Percentiles rank a stretch among this genome's conserved stretches.
phyloP scores from a whole-genome alignment of 1,140 invertebrate species.

The Rhagoletis pomonella region DNA sequence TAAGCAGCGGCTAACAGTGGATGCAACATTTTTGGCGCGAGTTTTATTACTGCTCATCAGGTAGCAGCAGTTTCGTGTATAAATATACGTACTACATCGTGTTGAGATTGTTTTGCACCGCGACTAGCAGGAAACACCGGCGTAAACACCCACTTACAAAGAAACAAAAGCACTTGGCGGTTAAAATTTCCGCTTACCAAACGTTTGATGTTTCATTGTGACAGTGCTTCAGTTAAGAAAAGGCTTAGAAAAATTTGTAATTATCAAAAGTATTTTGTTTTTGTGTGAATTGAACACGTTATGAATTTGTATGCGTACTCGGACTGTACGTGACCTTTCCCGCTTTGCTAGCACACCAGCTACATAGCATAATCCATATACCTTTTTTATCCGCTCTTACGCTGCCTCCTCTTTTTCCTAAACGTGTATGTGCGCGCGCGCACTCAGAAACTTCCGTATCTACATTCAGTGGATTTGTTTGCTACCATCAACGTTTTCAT shows the following conservation, averaged over 20 bases:
- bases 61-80: background rate
- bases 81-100: background rate
- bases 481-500: background rate
- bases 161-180: background rate
- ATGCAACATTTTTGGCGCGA: no score
- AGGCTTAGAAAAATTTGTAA: constrained; percentile 14
- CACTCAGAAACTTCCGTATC: background rate
- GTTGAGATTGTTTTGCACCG: background rate
- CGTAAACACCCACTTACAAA: constrained; percentile 19
- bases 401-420: no score
- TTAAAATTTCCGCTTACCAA: constrained; percentile 12
- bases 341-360: background rate
- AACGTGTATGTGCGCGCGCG: no score
- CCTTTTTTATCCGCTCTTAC: background rate
- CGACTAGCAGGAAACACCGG: background rate
- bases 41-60: background rate
- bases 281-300: background rate
- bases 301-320: constrained; percentile 16
- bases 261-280: background rate
- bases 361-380: no score
- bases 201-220: background rate
- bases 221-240: background rate
- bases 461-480: background rate
- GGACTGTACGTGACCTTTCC: constrained; percentile 29
- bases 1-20: no score